phyloP scores from a whole-genome alignment of 2,113 vertebrate species.

The Hiodon alosoides region DNA sequence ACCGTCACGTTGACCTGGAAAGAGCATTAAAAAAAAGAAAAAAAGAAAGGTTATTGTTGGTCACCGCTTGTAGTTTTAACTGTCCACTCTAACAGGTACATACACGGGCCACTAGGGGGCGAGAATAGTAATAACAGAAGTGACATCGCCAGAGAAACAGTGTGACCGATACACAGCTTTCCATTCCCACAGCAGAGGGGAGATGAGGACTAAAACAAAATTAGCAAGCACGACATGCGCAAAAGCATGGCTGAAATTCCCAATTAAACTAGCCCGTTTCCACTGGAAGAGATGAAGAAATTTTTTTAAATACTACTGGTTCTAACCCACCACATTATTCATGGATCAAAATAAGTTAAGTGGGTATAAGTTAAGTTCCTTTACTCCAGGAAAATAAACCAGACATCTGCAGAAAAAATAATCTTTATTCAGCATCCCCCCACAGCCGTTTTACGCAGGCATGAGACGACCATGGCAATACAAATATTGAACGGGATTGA shows the following conservation, averaged over 20 bases:
- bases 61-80: neutral
- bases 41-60: no score
- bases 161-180: neutral
- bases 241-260: neutral
- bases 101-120: neutral
- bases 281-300: neutral
- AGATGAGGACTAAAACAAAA: neutral
- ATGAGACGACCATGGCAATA: no score
- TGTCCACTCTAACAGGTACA: neutral
- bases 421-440: neutral
- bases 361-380: neutral
- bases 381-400: neutral
- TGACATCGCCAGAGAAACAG: neutral
- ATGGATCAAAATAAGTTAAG: neutral
- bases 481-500: no score
- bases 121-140: no score
- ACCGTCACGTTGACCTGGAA: slow-evolving; percentile 87
- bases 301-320: neutral
- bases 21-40: neutral
- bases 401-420: slow-evolving; percentile 1
- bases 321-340: neutral
- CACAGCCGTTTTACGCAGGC: neutral
- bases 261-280: neutral
- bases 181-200: neutral
- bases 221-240: neutral